Conservation (phyloP, 2,888 invertebrate genomes). For the Meandrusa payeni region DNA sequence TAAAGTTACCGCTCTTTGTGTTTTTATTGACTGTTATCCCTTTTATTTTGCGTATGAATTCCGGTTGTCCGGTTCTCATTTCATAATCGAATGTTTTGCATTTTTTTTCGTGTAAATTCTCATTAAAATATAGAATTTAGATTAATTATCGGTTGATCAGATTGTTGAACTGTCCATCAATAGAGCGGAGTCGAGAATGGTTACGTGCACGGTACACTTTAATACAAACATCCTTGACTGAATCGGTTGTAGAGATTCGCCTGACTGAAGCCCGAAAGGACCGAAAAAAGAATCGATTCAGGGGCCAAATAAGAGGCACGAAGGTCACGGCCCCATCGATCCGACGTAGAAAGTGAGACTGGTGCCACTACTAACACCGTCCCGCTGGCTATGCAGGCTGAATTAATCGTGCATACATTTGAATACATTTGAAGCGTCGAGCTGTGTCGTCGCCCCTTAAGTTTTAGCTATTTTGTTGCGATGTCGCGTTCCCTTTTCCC, state of each 20-base stretch:
- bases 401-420: constrained; percentile 82
- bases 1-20: constrained; percentile 46
- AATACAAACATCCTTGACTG: too few species aligned
- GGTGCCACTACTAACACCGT: constrained; percentile 80
- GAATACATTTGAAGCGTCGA: constrained; percentile 71
- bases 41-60: constrained; percentile 5
- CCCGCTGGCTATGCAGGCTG: constrained; percentile 80
- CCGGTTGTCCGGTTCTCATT: too few species aligned
- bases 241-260: constrained; percentile 7
- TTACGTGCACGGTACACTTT: too few species aligned
- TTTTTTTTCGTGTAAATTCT: too few species aligned
- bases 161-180: too few species aligned
- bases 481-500: constrained; percentile 1
- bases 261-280: constrained; percentile 11
- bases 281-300: constrained; percentile 60
- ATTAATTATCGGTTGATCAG: too few species aligned
- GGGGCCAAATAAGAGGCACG: constrained; percentile 72
- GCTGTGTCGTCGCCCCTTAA: constrained; percentile 76
- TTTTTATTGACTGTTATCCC: constrained; percentile 21
- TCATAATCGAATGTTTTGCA: too few species aligned
- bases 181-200: too few species aligned
- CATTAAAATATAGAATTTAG: too few species aligned
- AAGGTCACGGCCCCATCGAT: constrained; percentile 81
- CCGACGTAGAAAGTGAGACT: constrained; percentile 79
- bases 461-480: constrained; percentile 75